Evolutionary conservation across 2,888 invertebrate species (phyloP), one percentile per base, ranked within the genome.

Genomic region (Epirrita christyi): DNA sequence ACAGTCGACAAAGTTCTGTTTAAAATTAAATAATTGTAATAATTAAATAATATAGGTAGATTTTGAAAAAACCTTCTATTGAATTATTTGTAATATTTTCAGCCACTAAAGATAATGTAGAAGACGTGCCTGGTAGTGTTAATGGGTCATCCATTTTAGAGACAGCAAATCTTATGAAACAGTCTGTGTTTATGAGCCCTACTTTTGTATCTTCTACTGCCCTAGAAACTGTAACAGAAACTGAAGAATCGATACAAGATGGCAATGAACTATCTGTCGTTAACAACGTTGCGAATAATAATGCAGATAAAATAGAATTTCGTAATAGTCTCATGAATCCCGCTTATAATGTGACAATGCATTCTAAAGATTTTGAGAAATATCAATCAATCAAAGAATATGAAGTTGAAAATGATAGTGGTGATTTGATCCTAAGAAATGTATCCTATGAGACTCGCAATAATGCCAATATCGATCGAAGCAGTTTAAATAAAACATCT

Each of bases 101-200:
- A 56, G 56, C 15, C 6, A 27, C 41, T 32, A 37, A 43, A 11
- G n/a, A 46, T 38, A 41, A 51, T 13, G n/a, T 15, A 43, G 34
- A 47, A n/a, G 44, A 48, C 2, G 34, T 38, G 3, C 43, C 11
- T 21, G 15, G 14, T 34, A 47, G 46, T 43, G 53, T 44, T 43
- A 65, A 71, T 48, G 73, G 76, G 38, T 67, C 84, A 52, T 86
- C 87, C 50, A 83, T 89, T 57, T 75, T 85, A 63, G 81, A 90
- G 81, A 92, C 90, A 54, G 88, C 87, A 56, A 79, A 66, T 67
- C 79, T 90, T 56, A 86, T 90, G 85, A 89, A 81, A 68, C 76
- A 80, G 50, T 88, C 90, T 11, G 80, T 91, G 32, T 81, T 88
- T 59, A 75, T 91, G 55, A 91, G 91, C 66, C 88, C 90, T 27